These are phyloP conservation scores for Hipposideros armiger DNA, from an alignment of 2,113 vertebrate species.

Conservation along the genomic window DNA sequence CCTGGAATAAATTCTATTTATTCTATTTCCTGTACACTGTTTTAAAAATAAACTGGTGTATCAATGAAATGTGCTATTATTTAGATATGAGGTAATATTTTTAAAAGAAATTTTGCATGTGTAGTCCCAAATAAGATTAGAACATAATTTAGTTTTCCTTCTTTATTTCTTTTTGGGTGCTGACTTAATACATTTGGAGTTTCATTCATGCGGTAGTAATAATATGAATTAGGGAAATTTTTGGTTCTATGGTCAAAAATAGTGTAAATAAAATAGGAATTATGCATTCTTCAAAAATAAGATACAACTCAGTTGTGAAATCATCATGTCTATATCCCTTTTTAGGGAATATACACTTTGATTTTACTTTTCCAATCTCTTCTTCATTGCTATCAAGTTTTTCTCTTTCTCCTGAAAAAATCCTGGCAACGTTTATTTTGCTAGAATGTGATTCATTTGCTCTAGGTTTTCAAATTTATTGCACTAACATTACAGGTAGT, in stretches of 20 bases:
- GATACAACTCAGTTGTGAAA: not conserved
- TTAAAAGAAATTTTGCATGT: not conserved
- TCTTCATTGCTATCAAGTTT: not conserved
- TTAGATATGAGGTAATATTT: slow-evolving; percentile 6
- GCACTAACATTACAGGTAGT: not conserved
- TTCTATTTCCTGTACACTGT: not conserved
- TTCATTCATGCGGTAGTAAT: not conserved
- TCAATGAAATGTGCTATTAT: not conserved
- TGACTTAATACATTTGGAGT: not conserved
- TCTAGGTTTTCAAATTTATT: not conserved
- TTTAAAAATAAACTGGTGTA: not conserved
- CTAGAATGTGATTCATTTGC: not conserved
- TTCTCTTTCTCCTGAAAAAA: slow-evolving; percentile 17
- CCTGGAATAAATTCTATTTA: not conserved
- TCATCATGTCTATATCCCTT: not conserved
- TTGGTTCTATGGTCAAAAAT: not conserved
- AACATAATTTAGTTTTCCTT: not conserved
- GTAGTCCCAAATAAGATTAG: not conserved
- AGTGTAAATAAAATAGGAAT: not conserved
- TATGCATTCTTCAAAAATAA: slow-evolving; percentile 4
- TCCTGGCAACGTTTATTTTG: not conserved
- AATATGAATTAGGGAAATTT: not conserved
- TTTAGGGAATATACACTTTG: not conserved
- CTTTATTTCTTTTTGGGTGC: not conserved
- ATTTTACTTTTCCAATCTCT: not conserved